Percentiles rank a stretch among this genome's conserved stretches.
These are phyloP conservation scores for Pardosa pseudoannulata DNA, from an alignment of 2,888 invertebrate species.

Conservation along the genomic window DNA sequence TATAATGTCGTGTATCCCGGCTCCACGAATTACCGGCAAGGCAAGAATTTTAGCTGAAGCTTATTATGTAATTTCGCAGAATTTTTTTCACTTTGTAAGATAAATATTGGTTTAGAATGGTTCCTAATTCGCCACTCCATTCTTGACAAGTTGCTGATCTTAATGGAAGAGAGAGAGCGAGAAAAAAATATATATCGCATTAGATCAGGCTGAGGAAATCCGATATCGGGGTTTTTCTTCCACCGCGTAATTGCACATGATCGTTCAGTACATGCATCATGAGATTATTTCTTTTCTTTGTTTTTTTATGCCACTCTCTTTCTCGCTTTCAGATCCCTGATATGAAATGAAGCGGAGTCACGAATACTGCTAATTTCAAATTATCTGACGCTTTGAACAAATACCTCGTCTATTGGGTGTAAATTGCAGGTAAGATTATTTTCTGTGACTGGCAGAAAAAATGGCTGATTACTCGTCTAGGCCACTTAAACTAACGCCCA, in stretches of 20 bases:
- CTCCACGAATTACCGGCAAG: neutral
- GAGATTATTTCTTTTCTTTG: conserved; percentile 27
- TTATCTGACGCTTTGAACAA: conserved; percentile 69
- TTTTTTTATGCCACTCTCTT: conserved; percentile 4
- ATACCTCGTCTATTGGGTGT: conserved; percentile 64
- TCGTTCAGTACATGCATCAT: conserved; percentile 55
- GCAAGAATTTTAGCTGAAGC: conserved; percentile 12
- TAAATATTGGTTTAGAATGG: conserved; percentile 69
- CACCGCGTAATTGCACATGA: conserved; percentile 58
- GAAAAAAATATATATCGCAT: too few relatives aligned
- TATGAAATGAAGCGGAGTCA: conserved; percentile 60
- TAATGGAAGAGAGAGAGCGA: conserved; percentile 1
- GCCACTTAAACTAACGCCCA: conserved; percentile 9
- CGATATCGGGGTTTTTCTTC: neutral
- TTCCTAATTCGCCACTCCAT: conserved; percentile 53
- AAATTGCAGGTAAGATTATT: conserved; percentile 66
- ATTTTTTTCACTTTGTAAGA: conserved; percentile 68
- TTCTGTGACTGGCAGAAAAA: conserved; percentile 39
- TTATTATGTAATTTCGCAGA: conserved; percentile 46
- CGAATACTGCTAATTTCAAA: conserved; percentile 64
- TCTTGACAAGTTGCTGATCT: conserved; percentile 39
- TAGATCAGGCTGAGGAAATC: neutral
- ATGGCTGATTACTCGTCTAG: conserved; percentile 31
- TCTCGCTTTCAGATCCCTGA: conserved; percentile 16
- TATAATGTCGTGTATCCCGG: neutral